Evolutionary conservation across 2,797 vertebrate genomes (phyloP).

Genomic region (Limnodromus scolopaceus): DNA sequence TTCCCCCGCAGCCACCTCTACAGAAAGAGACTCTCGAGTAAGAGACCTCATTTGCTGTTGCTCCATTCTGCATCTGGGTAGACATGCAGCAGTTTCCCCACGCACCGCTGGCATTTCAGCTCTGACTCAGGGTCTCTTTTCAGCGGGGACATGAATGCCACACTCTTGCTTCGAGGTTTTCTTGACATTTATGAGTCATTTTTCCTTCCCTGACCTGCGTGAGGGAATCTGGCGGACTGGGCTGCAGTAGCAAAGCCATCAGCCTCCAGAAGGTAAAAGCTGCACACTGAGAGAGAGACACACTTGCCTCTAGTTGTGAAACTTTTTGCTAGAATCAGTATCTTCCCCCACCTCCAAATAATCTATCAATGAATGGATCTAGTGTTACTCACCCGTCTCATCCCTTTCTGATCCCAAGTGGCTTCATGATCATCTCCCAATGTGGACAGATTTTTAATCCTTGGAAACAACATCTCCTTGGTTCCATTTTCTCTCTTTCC

Average conservation of each 20-base stretch:
- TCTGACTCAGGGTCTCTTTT: constrained; percentile 13
- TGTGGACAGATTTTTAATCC: background rate
- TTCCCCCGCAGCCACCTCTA: background rate
- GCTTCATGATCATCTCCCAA: background rate
- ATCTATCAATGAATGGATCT: background rate
- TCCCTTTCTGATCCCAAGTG: background rate
- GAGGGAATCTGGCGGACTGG: background rate
- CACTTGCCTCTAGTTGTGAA: background rate
- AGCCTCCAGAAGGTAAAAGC: background rate
- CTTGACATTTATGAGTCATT: background rate
- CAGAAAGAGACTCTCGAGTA: background rate
- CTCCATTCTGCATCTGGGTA: background rate
- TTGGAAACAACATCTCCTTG: background rate
- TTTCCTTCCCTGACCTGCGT: background rate
- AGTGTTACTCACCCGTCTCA: background rate
- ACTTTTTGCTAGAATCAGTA: background rate
- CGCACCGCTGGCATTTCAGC: background rate
- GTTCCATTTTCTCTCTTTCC: background rate
- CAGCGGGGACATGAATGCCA: background rate
- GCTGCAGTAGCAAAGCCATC: background rate
- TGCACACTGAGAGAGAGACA: background rate
- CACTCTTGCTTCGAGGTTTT: background rate
- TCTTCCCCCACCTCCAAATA: background rate
- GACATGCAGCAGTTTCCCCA: background rate
- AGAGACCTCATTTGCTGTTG: background rate